phyloP scores from a whole-genome alignment of 2,797 vertebrate species.

The Xiphorhynchus erythropygius region DNA sequence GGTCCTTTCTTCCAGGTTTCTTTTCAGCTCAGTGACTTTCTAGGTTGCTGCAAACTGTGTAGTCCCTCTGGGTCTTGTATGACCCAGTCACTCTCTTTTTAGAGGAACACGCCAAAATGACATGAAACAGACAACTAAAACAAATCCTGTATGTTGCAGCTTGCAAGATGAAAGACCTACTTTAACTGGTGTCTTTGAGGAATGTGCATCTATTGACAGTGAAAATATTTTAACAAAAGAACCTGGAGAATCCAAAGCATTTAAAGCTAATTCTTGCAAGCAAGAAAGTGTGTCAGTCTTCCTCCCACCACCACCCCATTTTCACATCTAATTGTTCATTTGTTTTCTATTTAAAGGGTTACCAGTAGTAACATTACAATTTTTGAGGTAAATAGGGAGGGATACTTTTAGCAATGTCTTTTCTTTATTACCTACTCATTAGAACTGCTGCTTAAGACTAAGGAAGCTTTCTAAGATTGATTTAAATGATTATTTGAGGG shows the following conservation, averaged over 20 bases:
- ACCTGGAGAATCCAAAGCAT: neutral
- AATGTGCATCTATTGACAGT: neutral
- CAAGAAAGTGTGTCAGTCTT: neutral
- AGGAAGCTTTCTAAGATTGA: neutral
- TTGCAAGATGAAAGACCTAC: neutral
- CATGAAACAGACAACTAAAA: neutral
- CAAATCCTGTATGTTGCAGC: neutral
- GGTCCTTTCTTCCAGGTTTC: neutral
- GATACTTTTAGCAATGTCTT: neutral
- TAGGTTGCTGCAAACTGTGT: neutral
- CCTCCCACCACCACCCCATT: neutral
- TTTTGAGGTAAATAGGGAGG: neutral
- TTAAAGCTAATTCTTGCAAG: neutral
- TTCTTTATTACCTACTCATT: neutral
- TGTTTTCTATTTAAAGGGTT: neutral
- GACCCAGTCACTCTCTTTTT: neutral
- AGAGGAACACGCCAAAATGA: neutral
- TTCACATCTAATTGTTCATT: neutral
- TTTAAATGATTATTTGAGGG: neutral
- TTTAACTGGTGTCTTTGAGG: neutral
- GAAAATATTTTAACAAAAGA: neutral
- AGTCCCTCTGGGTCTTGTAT: neutral
- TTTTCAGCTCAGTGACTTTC: slow-evolving; percentile 19
- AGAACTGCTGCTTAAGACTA: neutral
- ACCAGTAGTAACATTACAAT: neutral